Conservation (phyloP, 2,113 vertebrate genomes). For the Enhydra lutris region DNA sequence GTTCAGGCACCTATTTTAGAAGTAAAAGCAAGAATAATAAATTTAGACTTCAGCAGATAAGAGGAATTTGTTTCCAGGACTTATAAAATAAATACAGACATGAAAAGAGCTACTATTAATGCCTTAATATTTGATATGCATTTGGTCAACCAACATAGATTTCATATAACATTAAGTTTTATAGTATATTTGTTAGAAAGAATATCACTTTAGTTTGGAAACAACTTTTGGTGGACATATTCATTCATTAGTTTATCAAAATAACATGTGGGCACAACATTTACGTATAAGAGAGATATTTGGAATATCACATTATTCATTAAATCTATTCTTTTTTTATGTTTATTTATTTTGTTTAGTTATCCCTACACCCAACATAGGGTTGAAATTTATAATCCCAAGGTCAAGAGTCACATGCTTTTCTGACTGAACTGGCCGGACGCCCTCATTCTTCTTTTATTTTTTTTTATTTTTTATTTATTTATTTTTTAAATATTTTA, state of each 20-base stretch:
- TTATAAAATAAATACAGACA: not conserved
- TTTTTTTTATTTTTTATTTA: no score
- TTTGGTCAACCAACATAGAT: not conserved
- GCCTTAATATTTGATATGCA: not conserved
- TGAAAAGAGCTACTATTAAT: not conserved
- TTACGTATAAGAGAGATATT: not conserved
- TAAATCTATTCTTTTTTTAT: not conserved
- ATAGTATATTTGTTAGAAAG: not conserved
- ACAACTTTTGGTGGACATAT: not conserved
- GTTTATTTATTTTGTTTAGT: not conserved
- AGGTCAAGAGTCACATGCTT: not conserved
- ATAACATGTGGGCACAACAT: not conserved
- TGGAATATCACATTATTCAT: not conserved
- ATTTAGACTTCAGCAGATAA: not conserved
- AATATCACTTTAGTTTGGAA: not conserved
- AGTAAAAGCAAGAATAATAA: not conserved
- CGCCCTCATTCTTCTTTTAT: not conserved
- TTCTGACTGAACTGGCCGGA: not conserved
- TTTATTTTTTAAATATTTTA: no score
- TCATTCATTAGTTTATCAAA: not conserved
- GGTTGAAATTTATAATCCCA: not conserved
- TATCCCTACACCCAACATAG: not conserved
- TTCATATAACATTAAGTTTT: not conserved
- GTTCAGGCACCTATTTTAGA: not conserved
- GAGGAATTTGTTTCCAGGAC: not conserved